Conservation (phyloP, 2,888 invertebrate species). For the Hirtodrosophila alboralis region DNA sequence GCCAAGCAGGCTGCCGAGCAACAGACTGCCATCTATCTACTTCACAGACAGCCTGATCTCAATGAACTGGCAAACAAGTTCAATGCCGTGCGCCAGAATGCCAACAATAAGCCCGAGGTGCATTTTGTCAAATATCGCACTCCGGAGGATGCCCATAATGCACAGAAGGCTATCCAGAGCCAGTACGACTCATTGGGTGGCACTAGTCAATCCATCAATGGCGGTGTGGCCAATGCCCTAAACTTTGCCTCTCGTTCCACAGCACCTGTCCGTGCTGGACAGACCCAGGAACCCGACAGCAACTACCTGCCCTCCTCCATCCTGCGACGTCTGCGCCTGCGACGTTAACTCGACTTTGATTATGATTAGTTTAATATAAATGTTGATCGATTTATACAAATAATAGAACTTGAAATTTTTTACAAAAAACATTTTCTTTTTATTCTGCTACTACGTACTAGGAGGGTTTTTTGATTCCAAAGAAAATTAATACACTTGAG, state of each 20-base stretch:
- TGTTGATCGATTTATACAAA: slow-evolving; percentile 44
- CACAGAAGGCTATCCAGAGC: slow-evolving; percentile 72
- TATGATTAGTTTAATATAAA: slow-evolving; percentile 28
- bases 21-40: slow-evolving; percentile 76
- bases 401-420: slow-evolving; percentile 7
- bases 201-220: slow-evolving; percentile 58
- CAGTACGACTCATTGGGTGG: slow-evolving; percentile 75
- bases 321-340: slow-evolving; percentile 68
- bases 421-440: slow-evolving; percentile 1
- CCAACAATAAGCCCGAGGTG: slow-evolving; percentile 70
- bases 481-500: too few species aligned
- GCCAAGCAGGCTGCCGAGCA: slow-evolving; percentile 79
- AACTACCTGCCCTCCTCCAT: slow-evolving; percentile 72
- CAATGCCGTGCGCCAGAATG: slow-evolving; percentile 64
- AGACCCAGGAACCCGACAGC: slow-evolving; percentile 50
- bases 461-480: too few species aligned
- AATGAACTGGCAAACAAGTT: slow-evolving; percentile 73
- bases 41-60: slow-evolving; percentile 75
- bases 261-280: slow-evolving; percentile 42
- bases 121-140: slow-evolving; percentile 80
- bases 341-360: slow-evolving; percentile 2
- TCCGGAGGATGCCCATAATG: slow-evolving; percentile 73
- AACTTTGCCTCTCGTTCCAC: slow-evolving; percentile 76
- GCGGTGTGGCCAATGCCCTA: slow-evolving; percentile 75
- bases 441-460: too few species aligned